Evolutionary conservation across 2,797 vertebrate species (phyloP), one percentile per base, ranked within the genome.

Genomic region (Pseudomugil gertrudae): DNA sequence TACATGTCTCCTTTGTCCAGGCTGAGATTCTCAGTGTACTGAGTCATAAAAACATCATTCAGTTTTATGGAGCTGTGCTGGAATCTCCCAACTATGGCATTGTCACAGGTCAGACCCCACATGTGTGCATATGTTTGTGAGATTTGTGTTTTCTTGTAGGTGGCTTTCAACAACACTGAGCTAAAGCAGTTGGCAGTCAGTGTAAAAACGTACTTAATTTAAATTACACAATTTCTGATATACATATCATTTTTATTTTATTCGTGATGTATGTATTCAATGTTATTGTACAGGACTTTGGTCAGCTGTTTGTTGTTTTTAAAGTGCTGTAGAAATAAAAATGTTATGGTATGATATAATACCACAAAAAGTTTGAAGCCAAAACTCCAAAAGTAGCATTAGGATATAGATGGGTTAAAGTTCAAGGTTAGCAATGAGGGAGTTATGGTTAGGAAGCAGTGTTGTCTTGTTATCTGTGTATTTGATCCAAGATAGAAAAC

Each of bases 21-120:
- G 97, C 97, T 80, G 97, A 99, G 92, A 98, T 99, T 90, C 96
- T 99, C 72, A 99, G 97, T 72, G 95, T 98, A 71, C 95, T 99
- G 90, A 99, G 97, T 94, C 97, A 99, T 91, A 96, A 96, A 92
- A 99, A 99, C 93, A 95, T 99, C 92, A 99, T 99, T 92, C 96
- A 98, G 92, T 99, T 99, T 94, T 98, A 96, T 52, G 97, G 97
- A 93, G 97, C 97, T 36, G 93, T 99, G 88, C 94, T 98, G 81
- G 97, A 99, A 89, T 94, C 96, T 79, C 97, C 97, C 74, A 98
- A 99, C 94, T 99, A 97, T 87, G 96, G 96, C 81, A 98, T 99
- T 63, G 95, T 99, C 90, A 99, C 97, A 95, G 97, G 97, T 99
- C 94, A 93, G 94, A 84, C 36, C 24, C 19, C 15, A 9, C 5